Percentiles rank a stretch among this genome's conserved stretches.
Conservation (phyloP, 2,113 vertebrate species). For the Montifringilla adamsi region DNA sequence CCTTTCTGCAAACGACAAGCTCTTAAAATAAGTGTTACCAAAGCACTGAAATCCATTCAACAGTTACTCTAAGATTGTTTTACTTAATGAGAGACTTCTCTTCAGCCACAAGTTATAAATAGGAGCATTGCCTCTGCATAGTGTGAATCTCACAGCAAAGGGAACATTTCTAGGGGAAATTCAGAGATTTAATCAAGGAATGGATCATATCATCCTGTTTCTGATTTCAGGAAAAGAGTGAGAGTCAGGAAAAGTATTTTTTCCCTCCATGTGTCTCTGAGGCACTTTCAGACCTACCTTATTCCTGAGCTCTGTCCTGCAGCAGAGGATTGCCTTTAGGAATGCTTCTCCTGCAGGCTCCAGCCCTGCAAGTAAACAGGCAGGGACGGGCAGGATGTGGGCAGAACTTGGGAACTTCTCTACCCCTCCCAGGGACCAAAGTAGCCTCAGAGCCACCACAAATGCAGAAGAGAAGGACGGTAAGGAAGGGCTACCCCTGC, state of each 20-base stretch:
- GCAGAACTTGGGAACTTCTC: conserved; percentile 30
- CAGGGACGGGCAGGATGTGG: conserved; percentile 55
- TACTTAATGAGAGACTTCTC: conserved; percentile 34
- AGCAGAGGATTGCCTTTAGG: neutral
- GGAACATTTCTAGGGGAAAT: neutral
- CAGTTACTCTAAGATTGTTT: neutral
- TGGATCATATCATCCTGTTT: neutral
- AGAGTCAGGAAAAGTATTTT: neutral
- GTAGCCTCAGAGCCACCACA: conserved; percentile 43
- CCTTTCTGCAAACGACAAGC: neutral
- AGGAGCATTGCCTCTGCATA: neutral
- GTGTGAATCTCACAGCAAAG: neutral
- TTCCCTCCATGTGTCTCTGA: neutral
- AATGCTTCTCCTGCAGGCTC: neutral
- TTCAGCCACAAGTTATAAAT: conserved; percentile 51
- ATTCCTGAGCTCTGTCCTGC: neutral
- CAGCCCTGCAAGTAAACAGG: conserved; percentile 35
- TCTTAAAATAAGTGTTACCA: neutral
- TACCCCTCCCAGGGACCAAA: conserved; percentile 57
- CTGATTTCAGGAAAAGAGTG: neutral
- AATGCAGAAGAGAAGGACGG: neutral
- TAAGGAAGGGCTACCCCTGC: neutral
- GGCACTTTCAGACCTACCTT: neutral
- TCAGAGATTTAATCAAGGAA: neutral
- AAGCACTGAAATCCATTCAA: conserved; percentile 10